Conservation (phyloP, 2,888 invertebrate genomes). For the Rhagophthalmus giganteus region DNA sequence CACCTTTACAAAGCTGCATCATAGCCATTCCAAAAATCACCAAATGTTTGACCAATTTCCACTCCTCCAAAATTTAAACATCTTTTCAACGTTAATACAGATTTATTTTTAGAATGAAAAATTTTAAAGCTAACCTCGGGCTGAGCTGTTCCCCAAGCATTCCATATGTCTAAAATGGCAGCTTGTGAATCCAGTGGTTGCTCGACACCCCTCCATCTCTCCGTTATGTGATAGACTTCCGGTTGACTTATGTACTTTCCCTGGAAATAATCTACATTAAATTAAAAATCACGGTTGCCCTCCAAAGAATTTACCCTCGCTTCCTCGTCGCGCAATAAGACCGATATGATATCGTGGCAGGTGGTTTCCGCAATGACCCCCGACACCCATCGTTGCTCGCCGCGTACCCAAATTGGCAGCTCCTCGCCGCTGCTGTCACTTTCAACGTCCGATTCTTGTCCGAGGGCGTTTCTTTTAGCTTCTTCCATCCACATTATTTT, state of each 20-base stretch:
- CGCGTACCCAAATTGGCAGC: conserved; percentile 74
- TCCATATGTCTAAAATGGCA: conserved; percentile 75
- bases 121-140: conserved; percentile 58
- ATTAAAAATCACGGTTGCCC: neutral
- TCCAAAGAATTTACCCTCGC: conserved; percentile 44
- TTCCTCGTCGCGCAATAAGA: conserved; percentile 64
- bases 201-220: conserved; percentile 78
- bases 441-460: conserved; percentile 47
- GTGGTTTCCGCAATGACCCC: conserved; percentile 77
- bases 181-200: conserved; percentile 71
- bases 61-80: too few species aligned
- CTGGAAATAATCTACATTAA: conserved; percentile 37
- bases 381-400: conserved; percentile 78
- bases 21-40: too few species aligned
- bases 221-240: conserved; percentile 70
- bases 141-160: conserved; percentile 76
- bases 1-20: too few species aligned
- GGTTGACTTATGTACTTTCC: conserved; percentile 49
- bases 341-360: conserved; percentile 76
- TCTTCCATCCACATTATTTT: conserved; percentile 48
- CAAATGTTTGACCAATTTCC: too few species aligned
- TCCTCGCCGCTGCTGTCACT: conserved; percentile 67
- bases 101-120: too few species aligned
- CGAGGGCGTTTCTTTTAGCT: conserved; percentile 35
- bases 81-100: too few species aligned